phyloP scores from a whole-genome alignment of 2,113 vertebrate species.

The Percopsis transmontana region DNA sequence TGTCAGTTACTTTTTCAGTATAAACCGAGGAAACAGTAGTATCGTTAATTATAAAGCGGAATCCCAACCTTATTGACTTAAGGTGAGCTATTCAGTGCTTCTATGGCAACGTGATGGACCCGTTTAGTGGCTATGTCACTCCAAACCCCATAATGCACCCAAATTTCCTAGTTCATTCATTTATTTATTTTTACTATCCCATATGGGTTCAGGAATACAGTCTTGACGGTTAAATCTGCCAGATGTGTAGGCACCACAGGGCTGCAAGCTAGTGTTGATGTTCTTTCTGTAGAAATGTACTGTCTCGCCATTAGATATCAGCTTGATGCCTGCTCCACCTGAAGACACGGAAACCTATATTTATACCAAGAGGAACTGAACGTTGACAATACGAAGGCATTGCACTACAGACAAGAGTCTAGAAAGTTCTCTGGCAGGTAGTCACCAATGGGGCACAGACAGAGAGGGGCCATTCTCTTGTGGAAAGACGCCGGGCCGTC shows the following conservation, averaged over 20 bases:
- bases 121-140: too few relatives aligned
- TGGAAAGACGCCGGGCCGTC: slow-evolving; percentile 35
- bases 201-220: too few relatives aligned
- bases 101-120: background rate
- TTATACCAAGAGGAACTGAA: slow-evolving; percentile 42
- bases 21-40: too few relatives aligned
- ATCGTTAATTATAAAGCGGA: background rate
- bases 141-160: too few relatives aligned
- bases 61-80: background rate
- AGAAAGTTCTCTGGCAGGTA: slow-evolving; percentile 25
- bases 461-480: slow-evolving; percentile 37
- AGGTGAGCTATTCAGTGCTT: background rate
- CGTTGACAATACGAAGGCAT: slow-evolving; percentile 37
- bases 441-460: slow-evolving; percentile 32
- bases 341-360: slow-evolving; percentile 8
- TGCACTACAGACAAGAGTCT: slow-evolving; percentile 35
- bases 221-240: too few relatives aligned
- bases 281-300: too few relatives aligned
- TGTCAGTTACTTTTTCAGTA: too few relatives aligned
- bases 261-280: too few relatives aligned
- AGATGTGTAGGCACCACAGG: too few relatives aligned
- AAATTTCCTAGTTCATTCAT: too few relatives aligned
- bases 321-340: slow-evolving; percentile 1
- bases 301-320: too few relatives aligned
- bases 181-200: too few relatives aligned